A percentile compares a stretch with the other conserved stretches of the same genome.
phyloP scores from a whole-genome alignment of 2,888 invertebrate genomes.

The Microctonus brassicae region DNA sequence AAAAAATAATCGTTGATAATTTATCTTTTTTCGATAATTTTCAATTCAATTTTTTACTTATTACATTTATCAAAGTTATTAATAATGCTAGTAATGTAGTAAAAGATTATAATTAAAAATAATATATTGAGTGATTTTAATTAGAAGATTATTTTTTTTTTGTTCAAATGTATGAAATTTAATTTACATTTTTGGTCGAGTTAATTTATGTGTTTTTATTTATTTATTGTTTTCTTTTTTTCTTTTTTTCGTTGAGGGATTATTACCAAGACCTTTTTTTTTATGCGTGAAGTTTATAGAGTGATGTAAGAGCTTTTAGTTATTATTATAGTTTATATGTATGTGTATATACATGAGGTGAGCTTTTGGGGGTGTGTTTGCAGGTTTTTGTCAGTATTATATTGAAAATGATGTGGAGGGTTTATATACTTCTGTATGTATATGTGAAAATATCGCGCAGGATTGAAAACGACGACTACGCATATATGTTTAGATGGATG shows the following conservation, averaged over 20 bases:
- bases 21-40: not conserved
- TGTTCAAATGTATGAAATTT: not conserved
- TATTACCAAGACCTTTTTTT: no score
- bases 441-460: not conserved
- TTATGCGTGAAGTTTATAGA: no score
- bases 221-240: not conserved
- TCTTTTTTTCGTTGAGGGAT: no score
- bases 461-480: not conserved
- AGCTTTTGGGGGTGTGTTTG: no score
- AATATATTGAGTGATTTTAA: no score
- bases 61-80: not conserved
- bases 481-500: not conserved
- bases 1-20: not conserved
- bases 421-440: not conserved
- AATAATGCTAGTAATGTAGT: not conserved
- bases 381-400: not conserved
- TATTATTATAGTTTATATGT: no score
- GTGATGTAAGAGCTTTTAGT: no score
- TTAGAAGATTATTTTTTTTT: no score
- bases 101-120: not conserved
- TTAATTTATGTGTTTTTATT: no score
- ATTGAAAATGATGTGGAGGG: not conserved
- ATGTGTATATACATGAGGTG: no score
- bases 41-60: no score
- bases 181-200: not conserved